Evolutionary conservation across 2,797 vertebrate species (phyloP), one percentile per base, ranked within the genome.

Genomic region (Gambusia yucatana): DNA sequence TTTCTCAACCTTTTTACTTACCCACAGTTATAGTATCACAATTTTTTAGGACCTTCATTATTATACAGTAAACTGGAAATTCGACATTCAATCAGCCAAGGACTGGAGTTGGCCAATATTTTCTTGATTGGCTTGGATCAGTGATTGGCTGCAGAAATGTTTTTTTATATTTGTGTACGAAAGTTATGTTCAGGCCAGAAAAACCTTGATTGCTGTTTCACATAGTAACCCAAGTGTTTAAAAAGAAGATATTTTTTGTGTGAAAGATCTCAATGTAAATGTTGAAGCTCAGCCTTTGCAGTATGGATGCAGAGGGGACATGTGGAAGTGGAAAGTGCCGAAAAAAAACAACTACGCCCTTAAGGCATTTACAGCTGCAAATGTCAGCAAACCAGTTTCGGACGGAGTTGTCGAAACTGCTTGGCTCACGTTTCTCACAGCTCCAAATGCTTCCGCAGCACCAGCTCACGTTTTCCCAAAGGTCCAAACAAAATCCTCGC

Each of bases 401-500:
- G 30, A 67, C 1, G 2, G 16, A 65, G 61, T 69, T 69, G 39
- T 41, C 9, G 36, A 14, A 52, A 67, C 36, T 43, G 28, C n/a
- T 75, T 33, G 16, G 9, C 57, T 63, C 16, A 16, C 9, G 8
- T 75, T 46, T 9, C 41, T 20, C 10, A 50, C 44, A 8, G 57
- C 30, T 43, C 52, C 47, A 22, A 77, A 70, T 57, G 67, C 71
- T 77, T n/a, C 46, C 25, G 30, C 61, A 39, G 63, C 41, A 59
- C 76, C 10, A 55, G 48, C 41, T 71, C 59, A 33, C n/a, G 30
- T 77, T 57, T 55, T 77, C 41, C 69, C 55, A 48, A 72, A 59
- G 52, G 46, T 9, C 44, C 46, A 28, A 16, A 16, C 33, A 50
- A 52, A 61, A 41, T n/a, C 55, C 6, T 81, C 43, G 48, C 43